Evolutionary conservation across 2,113 vertebrate species (phyloP), one percentile per base, ranked within the genome.

Genomic region (Chloroceryle aenea): DNA sequence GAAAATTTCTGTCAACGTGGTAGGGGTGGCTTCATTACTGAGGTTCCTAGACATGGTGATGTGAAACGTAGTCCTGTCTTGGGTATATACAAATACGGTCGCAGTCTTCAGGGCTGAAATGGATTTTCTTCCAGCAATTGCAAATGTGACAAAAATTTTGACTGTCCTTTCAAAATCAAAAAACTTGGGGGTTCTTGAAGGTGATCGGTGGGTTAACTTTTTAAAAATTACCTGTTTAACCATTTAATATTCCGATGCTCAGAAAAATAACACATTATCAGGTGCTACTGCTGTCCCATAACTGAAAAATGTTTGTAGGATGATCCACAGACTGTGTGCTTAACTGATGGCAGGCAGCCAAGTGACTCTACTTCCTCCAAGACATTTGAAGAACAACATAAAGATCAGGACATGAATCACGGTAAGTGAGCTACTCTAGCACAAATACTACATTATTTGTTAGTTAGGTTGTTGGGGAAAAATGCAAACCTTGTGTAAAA

Each of bases 21-120:
- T 96, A 93, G 29, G 93, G 56, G 47, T 32, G 27, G 79, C 30
- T 19, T 93, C 69, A 21, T 87, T 96, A 34, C 95, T 87, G 77
- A 94, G 71, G 19, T 86, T 83, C 34, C 10, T 14, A 43, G 25
- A 11, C 11, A 6, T 47, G 50, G 20, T 20, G 47, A 50, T 29
- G 43, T 74, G 62, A 69, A 36, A 20, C 20, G 10, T 32, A 16
- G 42, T 67, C 42, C 81, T 18, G 64, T 63, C 32, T 74, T 30
- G 47, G 30, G 12, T 66, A 26, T 8, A 23, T 50, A 32, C 43
- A 82, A 17, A 73, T 48, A 38, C 5, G 40, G 0, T 63, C 55
- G 9, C 12, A 27, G 52, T 14, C 53, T 45, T 61, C 36, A 61
- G 10, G 43, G 25, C 38, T 82, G 16, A 26, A 29, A 42, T 36